Evolutionary conservation across 2,797 vertebrate species (phyloP).

Genomic region (Rhyacichthys aspro): DNA sequence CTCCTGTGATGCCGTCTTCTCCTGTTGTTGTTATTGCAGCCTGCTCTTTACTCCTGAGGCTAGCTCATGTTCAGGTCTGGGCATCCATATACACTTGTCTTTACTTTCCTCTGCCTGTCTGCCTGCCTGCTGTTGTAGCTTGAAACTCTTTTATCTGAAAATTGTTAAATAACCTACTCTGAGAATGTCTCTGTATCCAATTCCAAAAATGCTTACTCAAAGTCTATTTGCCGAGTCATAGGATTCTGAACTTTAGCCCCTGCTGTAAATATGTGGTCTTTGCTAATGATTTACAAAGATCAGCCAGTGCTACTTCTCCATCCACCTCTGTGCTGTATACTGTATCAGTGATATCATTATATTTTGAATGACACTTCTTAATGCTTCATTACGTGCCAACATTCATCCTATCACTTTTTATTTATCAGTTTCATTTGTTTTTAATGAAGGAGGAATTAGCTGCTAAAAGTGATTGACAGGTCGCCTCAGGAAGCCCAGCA

Average conservation of each 20-base stretch:
- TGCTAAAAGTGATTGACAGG: constrained; percentile 56
- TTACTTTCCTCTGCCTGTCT: constrained; percentile 24
- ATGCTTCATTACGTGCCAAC: constrained; percentile 36
- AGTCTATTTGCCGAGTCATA: constrained; percentile 32
- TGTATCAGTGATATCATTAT: neutral
- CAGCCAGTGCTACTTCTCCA: neutral
- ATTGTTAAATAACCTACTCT: constrained; percentile 3
- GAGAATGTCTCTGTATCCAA: neutral
- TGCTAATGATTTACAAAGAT: constrained; percentile 61
- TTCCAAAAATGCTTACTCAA: constrained; percentile 4
- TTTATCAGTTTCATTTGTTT: constrained; percentile 51
- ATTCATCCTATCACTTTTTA: constrained; percentile 31
- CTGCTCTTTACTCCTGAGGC: constrained; percentile 47
- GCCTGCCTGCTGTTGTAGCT: constrained; percentile 36
- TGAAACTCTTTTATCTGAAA: constrained; percentile 43
- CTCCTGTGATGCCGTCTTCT: constrained; percentile 39
- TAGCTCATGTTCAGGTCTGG: constrained; percentile 9
- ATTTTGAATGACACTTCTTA: constrained; percentile 46
- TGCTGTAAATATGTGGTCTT: neutral
- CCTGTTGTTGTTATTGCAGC: constrained; percentile 46
- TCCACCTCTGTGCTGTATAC: neutral
- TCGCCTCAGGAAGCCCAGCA: constrained; percentile 20
- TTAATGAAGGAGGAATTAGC: constrained; percentile 61
- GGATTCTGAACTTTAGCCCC: constrained; percentile 46
- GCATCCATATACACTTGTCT: constrained; percentile 25